Conservation (phyloP, 1,140 invertebrate genomes). For the Drosophila serrata region DNA sequence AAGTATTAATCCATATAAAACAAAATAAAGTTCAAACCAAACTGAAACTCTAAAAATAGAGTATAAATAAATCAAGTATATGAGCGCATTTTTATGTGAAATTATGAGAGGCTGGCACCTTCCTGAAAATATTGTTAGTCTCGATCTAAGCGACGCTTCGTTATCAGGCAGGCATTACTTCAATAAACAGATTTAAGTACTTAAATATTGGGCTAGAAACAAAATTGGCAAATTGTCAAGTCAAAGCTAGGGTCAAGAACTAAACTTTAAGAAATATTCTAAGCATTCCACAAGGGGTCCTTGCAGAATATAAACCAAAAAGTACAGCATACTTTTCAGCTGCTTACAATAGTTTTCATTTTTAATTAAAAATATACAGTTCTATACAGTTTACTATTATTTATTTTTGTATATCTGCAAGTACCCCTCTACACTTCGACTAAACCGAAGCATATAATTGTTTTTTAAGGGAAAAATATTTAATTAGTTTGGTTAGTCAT, state of each 20-base stretch:
- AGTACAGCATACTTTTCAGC: too few species aligned
- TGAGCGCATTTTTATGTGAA: constrained; percentile 72
- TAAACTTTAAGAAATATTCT: constrained; percentile 37
- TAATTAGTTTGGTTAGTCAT: constrained; percentile 31
- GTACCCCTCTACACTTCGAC: constrained; percentile 20
- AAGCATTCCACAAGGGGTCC: constrained; percentile 33
- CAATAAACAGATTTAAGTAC: constrained; percentile 30
- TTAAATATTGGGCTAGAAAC: constrained; percentile 33
- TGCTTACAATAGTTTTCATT: not conserved
- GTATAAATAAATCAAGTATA: constrained; percentile 47
- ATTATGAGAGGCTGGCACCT: constrained; percentile 43
- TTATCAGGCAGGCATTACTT: constrained; percentile 51
- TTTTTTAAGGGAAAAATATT: constrained; percentile 10
- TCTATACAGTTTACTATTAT: not conserved
- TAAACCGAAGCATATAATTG: constrained; percentile 21
- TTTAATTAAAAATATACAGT: not conserved
- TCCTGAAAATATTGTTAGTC: constrained; percentile 47
- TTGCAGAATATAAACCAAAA: constrained; percentile 16
- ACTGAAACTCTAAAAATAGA: constrained; percentile 8
- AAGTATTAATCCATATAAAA: not conserved
- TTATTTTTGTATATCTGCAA: constrained; percentile 15
- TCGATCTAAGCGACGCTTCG: constrained; percentile 45
- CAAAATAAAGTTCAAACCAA: not conserved
- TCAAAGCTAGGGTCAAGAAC: constrained; percentile 50
- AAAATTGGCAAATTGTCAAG: constrained; percentile 40